Base-by-base conservation (phyloP, 2,797 vertebrate species). In the Borostomias antarcticus region DNA sequence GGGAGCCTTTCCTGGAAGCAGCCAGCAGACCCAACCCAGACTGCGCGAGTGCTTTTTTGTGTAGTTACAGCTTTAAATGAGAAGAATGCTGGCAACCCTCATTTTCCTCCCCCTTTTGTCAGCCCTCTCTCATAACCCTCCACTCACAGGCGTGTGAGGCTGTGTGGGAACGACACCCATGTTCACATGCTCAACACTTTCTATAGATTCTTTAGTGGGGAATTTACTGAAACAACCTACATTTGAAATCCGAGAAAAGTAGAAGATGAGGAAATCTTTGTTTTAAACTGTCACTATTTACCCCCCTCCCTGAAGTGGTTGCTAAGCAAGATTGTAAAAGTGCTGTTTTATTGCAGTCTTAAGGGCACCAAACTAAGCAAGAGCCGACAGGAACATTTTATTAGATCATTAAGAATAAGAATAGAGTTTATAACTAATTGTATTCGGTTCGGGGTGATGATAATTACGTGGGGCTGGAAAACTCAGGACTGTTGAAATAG, bases 31-130 rank as follows among this genome's bases (percentile, higher is more conserved):
- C 93, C 93, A 92, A 85, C 91, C 90, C 93, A 89, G 87, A 86
- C 90, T 93, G 93, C 89, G 86, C 86, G 86, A 92, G 89, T 88
- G 74, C 86, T 90, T 94, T 88, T 66, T 57, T 57, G 75, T 90
- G 92, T 94, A 92, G 92, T 94, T 92, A 94, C 94, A 93, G 95
- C 95, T 96, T 96, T 95, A 95, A 96, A 95, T 94, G 94, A 95
- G 93, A 96, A 95, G 95, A 97, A 96, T 95, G 94, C 94, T 94
- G 95, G 93, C 92, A 91, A 93, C 94, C 92, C 94, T 93, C 90
- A 93, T 95, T 94, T 96, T 87, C 92, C 91, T 90, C 90, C 91
- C 90, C 91, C 89, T 90, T 91, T 89, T 92, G 87, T 92, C 85
- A 89, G 85, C 82, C 86, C 84, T 89, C 85, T 89, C 84, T 83